These are phyloP conservation scores for Venustoraphidia nigricollis DNA, from an alignment of 2,888 invertebrate genomes.

Conservation along the genomic window DNA sequence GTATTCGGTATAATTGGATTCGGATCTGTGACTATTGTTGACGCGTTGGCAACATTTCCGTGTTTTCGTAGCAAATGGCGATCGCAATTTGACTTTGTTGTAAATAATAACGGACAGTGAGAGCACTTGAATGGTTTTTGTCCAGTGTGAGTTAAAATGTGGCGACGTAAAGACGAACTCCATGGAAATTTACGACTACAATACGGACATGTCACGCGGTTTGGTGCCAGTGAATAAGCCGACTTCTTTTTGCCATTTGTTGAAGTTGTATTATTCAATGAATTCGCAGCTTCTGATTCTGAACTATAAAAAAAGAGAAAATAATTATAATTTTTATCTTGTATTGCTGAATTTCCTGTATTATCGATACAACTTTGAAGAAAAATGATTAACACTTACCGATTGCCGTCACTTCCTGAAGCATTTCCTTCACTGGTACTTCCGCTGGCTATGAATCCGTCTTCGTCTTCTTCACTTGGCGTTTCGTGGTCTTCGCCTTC, in stretches of 20 bases:
- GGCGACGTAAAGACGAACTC: slow-evolving; percentile 89
- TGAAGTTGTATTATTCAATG: slow-evolving; percentile 17
- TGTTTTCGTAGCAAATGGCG: slow-evolving; percentile 85
- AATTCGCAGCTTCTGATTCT: slow-evolving; percentile 37
- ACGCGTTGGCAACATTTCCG: slow-evolving; percentile 32
- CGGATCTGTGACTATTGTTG: slow-evolving; percentile 10
- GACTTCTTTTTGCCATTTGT: slow-evolving; percentile 68
- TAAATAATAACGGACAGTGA: slow-evolving; percentile 83
- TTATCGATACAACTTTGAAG: too few relatives aligned
- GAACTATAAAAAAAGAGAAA: slow-evolving; percentile 31
- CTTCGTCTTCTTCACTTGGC: slow-evolving; percentile 50
- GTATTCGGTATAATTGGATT: slow-evolving; percentile 22
- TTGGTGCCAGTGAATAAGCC: slow-evolving; percentile 89
- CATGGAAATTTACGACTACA: slow-evolving; percentile 92
- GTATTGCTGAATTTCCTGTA: too few relatives aligned
- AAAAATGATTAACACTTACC: slow-evolving; percentile 29
- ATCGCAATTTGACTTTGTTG: slow-evolving; percentile 95
- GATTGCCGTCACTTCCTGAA: slow-evolving; percentile 70
- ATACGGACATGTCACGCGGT: slow-evolving; percentile 84
- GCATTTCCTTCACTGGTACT: slow-evolving; percentile 69
- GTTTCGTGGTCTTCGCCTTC: slow-evolving; percentile 30
- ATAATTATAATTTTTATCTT: background rate
- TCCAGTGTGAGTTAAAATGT: slow-evolving; percentile 88
- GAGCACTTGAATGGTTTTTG: slow-evolving; percentile 95
- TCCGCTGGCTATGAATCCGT: slow-evolving; percentile 63